These are phyloP conservation scores for Phortica magna DNA, from an alignment of 2,888 invertebrate species.

Conservation along the genomic window DNA sequence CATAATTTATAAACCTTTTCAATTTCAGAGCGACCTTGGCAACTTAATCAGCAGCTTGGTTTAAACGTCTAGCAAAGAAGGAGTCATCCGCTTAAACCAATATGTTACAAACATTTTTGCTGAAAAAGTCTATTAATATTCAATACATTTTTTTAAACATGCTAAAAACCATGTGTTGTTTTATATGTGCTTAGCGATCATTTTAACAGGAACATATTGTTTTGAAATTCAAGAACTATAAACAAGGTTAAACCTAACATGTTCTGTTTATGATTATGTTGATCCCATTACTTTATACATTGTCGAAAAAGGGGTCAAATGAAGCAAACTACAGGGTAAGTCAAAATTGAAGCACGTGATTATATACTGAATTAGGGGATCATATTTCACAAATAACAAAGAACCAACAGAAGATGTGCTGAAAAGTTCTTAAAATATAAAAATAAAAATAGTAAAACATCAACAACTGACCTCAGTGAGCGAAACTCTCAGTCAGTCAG, in stretches of 20 bases:
- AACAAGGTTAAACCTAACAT: conserved; percentile 58
- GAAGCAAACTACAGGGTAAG: conserved; percentile 53
- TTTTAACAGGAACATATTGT: conserved; percentile 43
- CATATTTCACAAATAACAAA: conserved; percentile 58
- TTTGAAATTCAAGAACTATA: conserved; percentile 62
- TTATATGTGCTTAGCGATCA: too few relatives aligned
- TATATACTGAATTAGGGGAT: conserved; percentile 62
- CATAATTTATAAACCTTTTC: not conserved
- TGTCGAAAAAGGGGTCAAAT: conserved; percentile 60
- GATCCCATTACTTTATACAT: conserved; percentile 29
- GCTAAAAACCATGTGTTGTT: too few relatives aligned
- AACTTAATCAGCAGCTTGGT: conserved; percentile 9
- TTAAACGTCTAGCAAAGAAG: not conserved
- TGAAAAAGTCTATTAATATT: too few relatives aligned
- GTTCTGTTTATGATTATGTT: not conserved
- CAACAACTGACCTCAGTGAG: conserved; percentile 30
- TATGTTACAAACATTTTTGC: too few relatives aligned
- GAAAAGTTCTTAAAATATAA: not conserved
- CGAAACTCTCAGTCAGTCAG: conserved; percentile 1
- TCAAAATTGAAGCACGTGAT: conserved; percentile 62
- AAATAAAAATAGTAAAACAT: conserved; percentile 21
- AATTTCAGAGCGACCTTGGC: conserved; percentile 9
- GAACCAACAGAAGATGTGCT: conserved; percentile 38
- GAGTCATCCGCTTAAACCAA: too few relatives aligned
- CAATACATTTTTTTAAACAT: too few relatives aligned